Base-by-base conservation (phyloP, 2,797 vertebrate genomes). In the Poeciliopsis turneri region DNA sequence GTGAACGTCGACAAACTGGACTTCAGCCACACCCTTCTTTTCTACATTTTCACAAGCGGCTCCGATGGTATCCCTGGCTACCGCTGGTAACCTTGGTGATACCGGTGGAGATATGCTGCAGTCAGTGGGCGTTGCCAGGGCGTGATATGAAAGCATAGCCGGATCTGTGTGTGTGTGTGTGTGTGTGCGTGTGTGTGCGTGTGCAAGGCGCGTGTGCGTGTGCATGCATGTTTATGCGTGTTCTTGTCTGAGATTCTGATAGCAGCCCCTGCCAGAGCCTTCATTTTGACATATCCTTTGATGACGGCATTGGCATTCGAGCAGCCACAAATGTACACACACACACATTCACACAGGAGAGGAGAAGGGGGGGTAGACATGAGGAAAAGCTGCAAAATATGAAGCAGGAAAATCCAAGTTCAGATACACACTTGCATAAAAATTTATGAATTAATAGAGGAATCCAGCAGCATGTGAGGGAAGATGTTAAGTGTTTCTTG, bases 51-150 rank as follows among this genome's bases (percentile, higher is more conserved):
- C 81, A 93, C 87, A 89, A 86, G 79, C 84, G 82, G 84, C 90
- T 91, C 87, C 75, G 43, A 82, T 77, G 78, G 92, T 94, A 93
- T 93, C 94, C 93, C 84, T 94, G 92, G 92, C 93, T 93, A 93
- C 94, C 80, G 85, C 86, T 91, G 92, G 93, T 94, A 94, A 93
- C 94, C 93, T 93, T 95, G 93, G 94, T 92, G 94, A 94, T 94
- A 90, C 90, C 86, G 90, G 81, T 87, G 89, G 87, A 93, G 94
- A 94, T 95, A 92, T 91, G 90, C 93, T 93, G 92, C 90, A 94
- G 92, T 93, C 89, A 88, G 91, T 93, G 92, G 92, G 91, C 87
- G 92, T 93, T 87, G 87, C 90, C 93, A 92, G 92, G 93, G 94
- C 91, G 92, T 94, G 93, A 94, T 95, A 92, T 92, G 92, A 95